These are phyloP conservation scores for Aix galericulata DNA, from an alignment of 2,113 vertebrate species.

Conservation along the genomic window DNA sequence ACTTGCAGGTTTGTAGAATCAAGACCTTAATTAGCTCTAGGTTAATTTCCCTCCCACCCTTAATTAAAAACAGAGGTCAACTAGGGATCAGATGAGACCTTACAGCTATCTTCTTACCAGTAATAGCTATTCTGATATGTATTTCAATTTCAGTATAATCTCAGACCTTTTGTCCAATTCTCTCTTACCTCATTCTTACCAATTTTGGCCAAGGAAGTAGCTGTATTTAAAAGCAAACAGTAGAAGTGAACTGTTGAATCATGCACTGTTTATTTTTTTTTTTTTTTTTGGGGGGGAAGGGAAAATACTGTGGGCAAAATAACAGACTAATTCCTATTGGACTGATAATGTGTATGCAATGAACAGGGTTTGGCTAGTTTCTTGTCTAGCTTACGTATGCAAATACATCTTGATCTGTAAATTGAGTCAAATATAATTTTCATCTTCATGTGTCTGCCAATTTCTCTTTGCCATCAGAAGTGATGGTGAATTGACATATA, in stretches of 20 bases:
- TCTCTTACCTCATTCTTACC: background rate
- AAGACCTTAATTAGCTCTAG: conserved; percentile 30
- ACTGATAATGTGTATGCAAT: background rate
- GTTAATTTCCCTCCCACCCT: background rate
- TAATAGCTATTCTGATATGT: background rate
- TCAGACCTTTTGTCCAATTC: background rate
- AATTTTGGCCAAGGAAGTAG: background rate
- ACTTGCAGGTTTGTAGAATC: conserved; percentile 23
- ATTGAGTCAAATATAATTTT: background rate
- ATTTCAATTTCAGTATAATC: background rate
- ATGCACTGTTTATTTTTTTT: background rate
- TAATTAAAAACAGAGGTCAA: conserved; percentile 50
- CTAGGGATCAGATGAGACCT: conserved; percentile 45
- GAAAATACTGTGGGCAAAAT: background rate
- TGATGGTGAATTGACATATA: background rate
- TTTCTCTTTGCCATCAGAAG: background rate
- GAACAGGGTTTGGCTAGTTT: background rate
- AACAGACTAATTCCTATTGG: background rate
- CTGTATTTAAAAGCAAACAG: background rate
- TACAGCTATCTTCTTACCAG: conserved; percentile 22
- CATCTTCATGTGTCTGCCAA: background rate
- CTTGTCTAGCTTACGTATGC: background rate
- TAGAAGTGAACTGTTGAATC: background rate
- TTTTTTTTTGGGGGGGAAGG: background rate
- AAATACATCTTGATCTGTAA: background rate